Conservation (phyloP, 2,888 invertebrate species). For the Busseola fusca region DNA sequence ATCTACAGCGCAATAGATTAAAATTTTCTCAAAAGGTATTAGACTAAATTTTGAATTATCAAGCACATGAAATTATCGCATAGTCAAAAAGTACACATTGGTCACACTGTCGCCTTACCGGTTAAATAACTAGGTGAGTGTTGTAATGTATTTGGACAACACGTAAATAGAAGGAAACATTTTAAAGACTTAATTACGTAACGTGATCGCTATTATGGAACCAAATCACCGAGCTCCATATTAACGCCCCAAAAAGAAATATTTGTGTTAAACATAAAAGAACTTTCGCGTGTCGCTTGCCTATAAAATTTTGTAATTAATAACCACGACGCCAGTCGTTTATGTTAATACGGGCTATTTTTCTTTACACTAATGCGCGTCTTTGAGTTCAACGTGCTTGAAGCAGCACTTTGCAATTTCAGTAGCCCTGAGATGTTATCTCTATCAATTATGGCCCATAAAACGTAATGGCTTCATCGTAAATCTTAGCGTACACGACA, state of each 20-base stretch:
- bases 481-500: constrained; percentile 87
- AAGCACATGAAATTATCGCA: too few relatives aligned
- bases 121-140: background rate
- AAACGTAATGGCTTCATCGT: constrained; percentile 89
- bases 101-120: too few relatives aligned
- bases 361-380: constrained; percentile 84
- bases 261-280: constrained; percentile 75
- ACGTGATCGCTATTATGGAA: constrained; percentile 58
- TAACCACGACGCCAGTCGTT: constrained; percentile 83
- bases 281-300: constrained; percentile 76
- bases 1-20: too few relatives aligned
- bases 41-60: too few relatives aligned
- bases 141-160: constrained; percentile 9
- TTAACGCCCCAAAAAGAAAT: constrained; percentile 69
- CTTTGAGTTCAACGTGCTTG: constrained; percentile 81
- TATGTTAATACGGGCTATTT: constrained; percentile 83
- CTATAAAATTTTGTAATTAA: constrained; percentile 86
- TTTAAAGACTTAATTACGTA: constrained; percentile 64
- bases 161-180: constrained; percentile 37
- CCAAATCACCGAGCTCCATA: constrained; percentile 63
- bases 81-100: too few relatives aligned
- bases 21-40: too few relatives aligned
- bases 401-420: constrained; percentile 86
- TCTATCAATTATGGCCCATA: constrained; percentile 88
- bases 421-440: constrained; percentile 84